Base-by-base conservation (phyloP, 2,888 invertebrate species). In the Athalia rosae region DNA sequence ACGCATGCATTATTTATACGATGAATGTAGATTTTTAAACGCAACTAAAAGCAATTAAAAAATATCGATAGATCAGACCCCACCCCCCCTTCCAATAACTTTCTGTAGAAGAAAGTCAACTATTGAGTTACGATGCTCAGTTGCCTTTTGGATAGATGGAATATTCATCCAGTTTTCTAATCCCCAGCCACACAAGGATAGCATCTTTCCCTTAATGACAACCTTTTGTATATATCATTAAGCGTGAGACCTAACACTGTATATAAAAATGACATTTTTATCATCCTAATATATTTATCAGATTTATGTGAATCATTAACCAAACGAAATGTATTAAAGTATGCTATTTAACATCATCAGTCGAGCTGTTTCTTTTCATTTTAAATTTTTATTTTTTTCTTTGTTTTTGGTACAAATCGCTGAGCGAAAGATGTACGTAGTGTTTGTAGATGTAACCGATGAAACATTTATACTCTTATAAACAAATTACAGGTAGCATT, bases 301-400 rank as follows among this genome's bases (percentile, higher is more conserved):
- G 45, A 71, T 71, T 71, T 45, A 71, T 71, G 71, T 71, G 71
- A 71, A 71, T 76, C 45, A 62, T 53, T 62, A 63, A 63, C 28
- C 47, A 50, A 50, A 76, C 43, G n/a, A 76, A 61, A 76, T 76
- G 74, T 69, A 76, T 76, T 63, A 56, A 63, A 76, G 73, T 59
- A 73, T 73, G 59, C 80, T 85, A 80, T 83, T 83, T 81, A 80
- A 71, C 58, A 58, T 71, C 58, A 58, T 71, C 15, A 58, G 56
- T 58, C 58, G 58, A 71, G 71, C 45, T 71, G 45, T 13, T 71
- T 71, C 28, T 45, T 63, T n/a, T 41, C 41, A 41, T 62, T 7
- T 7, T 62, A 28, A 28, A 13, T 58, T 47, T 64, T 64, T 47
- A 47, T 8, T 47, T 28, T 28, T 28, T 28, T 28, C n/a, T 45